Conservation (phyloP, 2,888 invertebrate genomes). For the Clivina fossor region DNA sequence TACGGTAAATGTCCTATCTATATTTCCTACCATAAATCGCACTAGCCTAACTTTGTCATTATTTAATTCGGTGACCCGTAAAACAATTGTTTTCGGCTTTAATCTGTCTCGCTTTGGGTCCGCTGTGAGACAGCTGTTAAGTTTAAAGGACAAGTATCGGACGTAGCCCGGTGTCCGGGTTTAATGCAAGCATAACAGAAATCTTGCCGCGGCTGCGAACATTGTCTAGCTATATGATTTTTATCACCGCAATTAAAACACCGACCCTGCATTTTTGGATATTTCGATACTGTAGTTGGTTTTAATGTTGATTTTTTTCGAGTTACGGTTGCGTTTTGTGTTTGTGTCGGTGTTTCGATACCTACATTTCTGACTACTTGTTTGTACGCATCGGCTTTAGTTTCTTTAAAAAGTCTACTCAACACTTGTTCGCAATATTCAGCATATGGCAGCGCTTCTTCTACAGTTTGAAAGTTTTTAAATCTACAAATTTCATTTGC, state of each 20-base stretch:
- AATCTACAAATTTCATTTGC: slow-evolving; percentile 14
- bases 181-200: slow-evolving; percentile 11
- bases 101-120: slow-evolving; percentile 1
- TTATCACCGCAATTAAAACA: slow-evolving; percentile 19
- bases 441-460: slow-evolving; percentile 11
- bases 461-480: slow-evolving; percentile 13
- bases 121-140: background rate
- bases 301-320: background rate
- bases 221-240: background rate
- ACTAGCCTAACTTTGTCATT: background rate
- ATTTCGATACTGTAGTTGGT: background rate
- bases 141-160: slow-evolving; percentile 10
- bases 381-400: background rate
- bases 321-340: background rate
- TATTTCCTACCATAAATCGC: background rate
- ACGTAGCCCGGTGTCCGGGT: slow-evolving; percentile 1
- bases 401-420: slow-evolving; percentile 1
- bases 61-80: background rate
- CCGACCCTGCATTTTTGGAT: slow-evolving; percentile 1
- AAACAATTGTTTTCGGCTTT: background rate
- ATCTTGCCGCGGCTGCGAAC: background rate
- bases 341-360: background rate
- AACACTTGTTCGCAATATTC: slow-evolving; percentile 7
- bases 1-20: background rate
- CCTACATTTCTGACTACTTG: background rate